Evolutionary conservation across 2,888 invertebrate species (phyloP).

Genomic region (Mongoloraphidia duomilia): DNA sequence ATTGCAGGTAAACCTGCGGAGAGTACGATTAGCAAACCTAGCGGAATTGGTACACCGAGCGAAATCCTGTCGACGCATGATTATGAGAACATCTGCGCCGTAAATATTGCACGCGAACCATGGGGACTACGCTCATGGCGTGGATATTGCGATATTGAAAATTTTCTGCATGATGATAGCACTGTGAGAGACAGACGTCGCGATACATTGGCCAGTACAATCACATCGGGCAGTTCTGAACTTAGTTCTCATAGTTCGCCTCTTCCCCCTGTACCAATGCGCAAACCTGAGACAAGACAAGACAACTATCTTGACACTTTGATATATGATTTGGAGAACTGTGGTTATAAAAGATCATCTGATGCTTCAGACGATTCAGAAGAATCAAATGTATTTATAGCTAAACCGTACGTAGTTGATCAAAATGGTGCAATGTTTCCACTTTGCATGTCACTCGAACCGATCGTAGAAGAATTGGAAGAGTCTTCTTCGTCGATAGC

Average conservation of each 20-base stretch:
- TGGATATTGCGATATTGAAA: conserved; percentile 48
- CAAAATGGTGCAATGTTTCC: conserved; percentile 37
- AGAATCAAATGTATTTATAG: conserved; percentile 31
- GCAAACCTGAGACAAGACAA: conserved; percentile 16
- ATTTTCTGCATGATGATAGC: conserved; percentile 46
- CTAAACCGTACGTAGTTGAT: conserved; percentile 41
- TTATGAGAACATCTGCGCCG: conserved; percentile 49
- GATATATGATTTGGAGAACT: conserved; percentile 31
- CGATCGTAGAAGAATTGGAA: conserved; percentile 41
- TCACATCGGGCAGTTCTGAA: conserved; percentile 43
- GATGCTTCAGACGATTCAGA: conserved; percentile 14
- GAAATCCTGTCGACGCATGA: conserved; percentile 47
- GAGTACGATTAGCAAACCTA: background rate
- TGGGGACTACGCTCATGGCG: conserved; percentile 51
- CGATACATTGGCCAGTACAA: conserved; percentile 33
- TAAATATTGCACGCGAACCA: conserved; percentile 47
- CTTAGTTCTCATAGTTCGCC: conserved; percentile 35
- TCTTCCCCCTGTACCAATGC: conserved; percentile 29
- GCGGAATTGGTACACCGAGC: conserved; percentile 19
- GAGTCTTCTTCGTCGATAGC: conserved; percentile 22
- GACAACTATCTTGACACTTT: conserved; percentile 39
- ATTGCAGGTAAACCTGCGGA: background rate
- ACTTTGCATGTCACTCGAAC: conserved; percentile 30
- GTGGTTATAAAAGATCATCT: conserved; percentile 11
- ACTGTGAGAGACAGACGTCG: conserved; percentile 40